Base-by-base conservation (phyloP, 2,888 invertebrate species). In the Diaprepes abbreviatus region DNA sequence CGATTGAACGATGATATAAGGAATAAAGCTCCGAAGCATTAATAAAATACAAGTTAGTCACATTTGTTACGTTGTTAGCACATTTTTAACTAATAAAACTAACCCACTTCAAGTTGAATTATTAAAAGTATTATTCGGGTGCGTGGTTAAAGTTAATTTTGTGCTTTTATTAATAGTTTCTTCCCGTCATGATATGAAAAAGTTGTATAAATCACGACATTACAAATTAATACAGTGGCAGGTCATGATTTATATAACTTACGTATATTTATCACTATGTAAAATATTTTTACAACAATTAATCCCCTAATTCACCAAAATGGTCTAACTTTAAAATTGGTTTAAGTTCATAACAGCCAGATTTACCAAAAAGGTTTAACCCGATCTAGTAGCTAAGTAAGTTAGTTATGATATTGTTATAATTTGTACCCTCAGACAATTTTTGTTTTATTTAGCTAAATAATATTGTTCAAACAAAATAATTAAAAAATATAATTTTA, bases 91-190 rank as follows among this genome's bases (percentile, higher is more conserved):
- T 35, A 35, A 9, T n/a, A 35, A 35, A n/a, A n/a, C n/a, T n/a
- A n/a, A n/a, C n/a, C n/a, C 35, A 5, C 3, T 35, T 1, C 35
- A 35, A 1, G 35, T 35, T 35, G n/a, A 35, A 35, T n/a, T 35
- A 35, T 35, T 10, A n/a, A 2, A 10, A n/a, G n/a, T 35, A 3
- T n/a, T n/a, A 35, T 35, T n/a, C 35, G n/a, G 10, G 40, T 43
- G 40, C 19, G 17, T 43, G 40, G 19, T 43, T 43, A 43, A 19
- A 17, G 40, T 43, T 43, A 43, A 43, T 43, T 43, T 43, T 43
- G 19, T 19, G 40, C 10, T 40, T 16, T 40, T 16, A 17, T 17
- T 40, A 17, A 40, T 12, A 36, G 12, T 12, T 36, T 12, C 36
- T 12, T 6, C 33, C 4, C 12, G 36, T 40, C 40, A 17, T 16